A percentile compares a stretch with the other conserved stretches of the same genome.
phyloP scores from a whole-genome alignment of 2,797 vertebrate species.

The Rhynchonycteris naso region DNA sequence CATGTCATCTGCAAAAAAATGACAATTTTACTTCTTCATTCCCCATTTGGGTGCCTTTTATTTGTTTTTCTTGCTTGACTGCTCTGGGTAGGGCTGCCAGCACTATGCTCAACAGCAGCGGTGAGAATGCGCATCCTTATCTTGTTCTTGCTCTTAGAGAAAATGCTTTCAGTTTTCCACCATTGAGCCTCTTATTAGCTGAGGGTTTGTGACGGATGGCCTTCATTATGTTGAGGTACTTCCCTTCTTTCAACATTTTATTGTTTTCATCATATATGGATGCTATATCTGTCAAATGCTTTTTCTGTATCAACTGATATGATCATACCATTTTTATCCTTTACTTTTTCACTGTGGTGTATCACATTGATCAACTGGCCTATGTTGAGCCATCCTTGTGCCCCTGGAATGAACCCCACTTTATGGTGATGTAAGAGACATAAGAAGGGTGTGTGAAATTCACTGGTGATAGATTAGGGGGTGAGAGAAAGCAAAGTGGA shows the following conservation, averaged over 20 bases:
- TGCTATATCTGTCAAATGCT: too few relatives aligned
- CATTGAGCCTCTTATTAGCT: neutral
- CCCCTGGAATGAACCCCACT: neutral
- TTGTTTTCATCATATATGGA: too few relatives aligned
- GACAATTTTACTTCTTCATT: neutral
- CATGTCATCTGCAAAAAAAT: too few relatives aligned
- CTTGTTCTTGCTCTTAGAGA: too few relatives aligned
- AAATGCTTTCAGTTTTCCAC: too few relatives aligned
- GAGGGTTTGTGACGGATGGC: neutral
- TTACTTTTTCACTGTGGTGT: neutral
- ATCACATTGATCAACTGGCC: neutral
- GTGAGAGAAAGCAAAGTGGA: neutral
- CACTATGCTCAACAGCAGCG: too few relatives aligned
- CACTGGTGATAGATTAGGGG: neutral
- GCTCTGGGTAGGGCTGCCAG: neutral
- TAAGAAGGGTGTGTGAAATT: neutral
- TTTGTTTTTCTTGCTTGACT: neutral
- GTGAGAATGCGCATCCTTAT: too few relatives aligned
- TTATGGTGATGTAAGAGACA: neutral
- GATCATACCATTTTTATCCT: neutral
- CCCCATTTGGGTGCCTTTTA: neutral
- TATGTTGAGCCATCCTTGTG: neutral
- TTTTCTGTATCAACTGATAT: too few relatives aligned
- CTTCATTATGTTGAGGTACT: neutral
- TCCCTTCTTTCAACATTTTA: neutral